A percentile compares a stretch with the other conserved stretches of the same genome.
Evolutionary conservation across 2,888 invertebrate genomes (phyloP).

Genomic region (Caenorhabditis auriculariae): DNA sequence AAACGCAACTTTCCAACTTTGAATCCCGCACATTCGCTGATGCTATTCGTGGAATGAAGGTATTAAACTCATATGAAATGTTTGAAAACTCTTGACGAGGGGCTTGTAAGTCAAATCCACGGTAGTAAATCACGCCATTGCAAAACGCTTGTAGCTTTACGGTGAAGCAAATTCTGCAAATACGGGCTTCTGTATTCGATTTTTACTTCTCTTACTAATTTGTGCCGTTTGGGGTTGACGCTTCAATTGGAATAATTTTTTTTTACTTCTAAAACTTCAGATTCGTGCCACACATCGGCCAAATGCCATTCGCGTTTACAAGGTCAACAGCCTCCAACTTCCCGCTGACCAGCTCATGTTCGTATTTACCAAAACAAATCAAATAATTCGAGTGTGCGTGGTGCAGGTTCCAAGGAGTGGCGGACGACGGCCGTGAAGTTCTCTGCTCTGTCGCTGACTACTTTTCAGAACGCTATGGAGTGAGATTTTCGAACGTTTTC

Average conservation of each 20-base stretch:
- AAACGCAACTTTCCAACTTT: conserved; percentile 41
- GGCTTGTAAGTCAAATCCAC: too few species aligned
- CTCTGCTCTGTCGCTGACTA: conserved; percentile 55
- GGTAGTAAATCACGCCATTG: too few species aligned
- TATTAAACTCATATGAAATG: too few species aligned
- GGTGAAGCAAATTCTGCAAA: too few species aligned
- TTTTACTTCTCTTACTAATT: too few species aligned
- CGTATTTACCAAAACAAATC: neutral
- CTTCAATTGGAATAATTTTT: too few species aligned
- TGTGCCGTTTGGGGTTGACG: too few species aligned
- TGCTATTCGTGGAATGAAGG: conserved; percentile 48
- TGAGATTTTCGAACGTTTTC: neutral
- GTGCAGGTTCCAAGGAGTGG: conserved; percentile 40
- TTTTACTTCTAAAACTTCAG: neutral
- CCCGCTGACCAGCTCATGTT: conserved; percentile 48
- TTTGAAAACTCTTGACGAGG: too few species aligned
- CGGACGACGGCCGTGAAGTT: conserved; percentile 38
- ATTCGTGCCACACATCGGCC: conserved; percentile 50
- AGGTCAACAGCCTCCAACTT: conserved; percentile 51
- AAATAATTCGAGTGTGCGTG: neutral
- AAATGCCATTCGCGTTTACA: conserved; percentile 52
- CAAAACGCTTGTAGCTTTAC: too few species aligned
- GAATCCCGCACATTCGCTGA: conserved; percentile 44
- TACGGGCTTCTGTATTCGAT: too few species aligned
- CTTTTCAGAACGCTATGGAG: conserved; percentile 49